Evolutionary conservation across 2,113 vertebrate species (phyloP).

Genomic region (Globicephala melas): DNA sequence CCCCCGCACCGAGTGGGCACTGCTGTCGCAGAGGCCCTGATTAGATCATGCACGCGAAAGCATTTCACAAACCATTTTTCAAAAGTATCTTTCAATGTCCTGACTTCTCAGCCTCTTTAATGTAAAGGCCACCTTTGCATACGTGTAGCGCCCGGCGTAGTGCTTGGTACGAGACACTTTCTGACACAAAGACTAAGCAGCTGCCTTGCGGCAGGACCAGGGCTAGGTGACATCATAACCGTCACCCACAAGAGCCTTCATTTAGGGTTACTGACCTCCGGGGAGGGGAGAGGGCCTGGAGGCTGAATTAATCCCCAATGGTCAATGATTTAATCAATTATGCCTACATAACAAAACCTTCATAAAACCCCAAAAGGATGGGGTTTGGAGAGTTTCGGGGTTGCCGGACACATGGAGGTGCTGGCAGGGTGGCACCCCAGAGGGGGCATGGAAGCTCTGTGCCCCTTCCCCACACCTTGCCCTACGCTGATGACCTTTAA

Average conservation of each 20-base stretch:
- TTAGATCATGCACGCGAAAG: not conserved
- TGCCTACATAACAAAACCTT: fast-evolving
- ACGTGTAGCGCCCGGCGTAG: fast-evolving
- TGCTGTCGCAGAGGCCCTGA: not conserved
- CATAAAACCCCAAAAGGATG: not conserved
- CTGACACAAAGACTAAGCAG: not conserved
- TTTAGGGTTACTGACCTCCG: not conserved
- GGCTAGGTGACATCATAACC: not conserved
- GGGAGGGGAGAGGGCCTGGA: not conserved
- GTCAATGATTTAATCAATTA: not conserved
- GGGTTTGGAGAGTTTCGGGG: not conserved
- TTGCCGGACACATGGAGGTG: not conserved
- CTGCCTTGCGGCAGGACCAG: not conserved
- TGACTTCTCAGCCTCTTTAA: not conserved
- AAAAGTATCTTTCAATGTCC: not conserved
- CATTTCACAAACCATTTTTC: not conserved
- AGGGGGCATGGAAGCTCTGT: not conserved
- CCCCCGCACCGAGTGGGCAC: fast-evolving
- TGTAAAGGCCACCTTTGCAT: not conserved
- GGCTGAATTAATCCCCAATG: not conserved
- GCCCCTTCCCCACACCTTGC: not conserved
- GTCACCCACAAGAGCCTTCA: not conserved
- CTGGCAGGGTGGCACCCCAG: not conserved
- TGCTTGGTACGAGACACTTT: not conserved
- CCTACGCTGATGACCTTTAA: not conserved